phyloP scores from a whole-genome alignment of 2,113 vertebrate species.

The Solenodon paradoxus region DNA sequence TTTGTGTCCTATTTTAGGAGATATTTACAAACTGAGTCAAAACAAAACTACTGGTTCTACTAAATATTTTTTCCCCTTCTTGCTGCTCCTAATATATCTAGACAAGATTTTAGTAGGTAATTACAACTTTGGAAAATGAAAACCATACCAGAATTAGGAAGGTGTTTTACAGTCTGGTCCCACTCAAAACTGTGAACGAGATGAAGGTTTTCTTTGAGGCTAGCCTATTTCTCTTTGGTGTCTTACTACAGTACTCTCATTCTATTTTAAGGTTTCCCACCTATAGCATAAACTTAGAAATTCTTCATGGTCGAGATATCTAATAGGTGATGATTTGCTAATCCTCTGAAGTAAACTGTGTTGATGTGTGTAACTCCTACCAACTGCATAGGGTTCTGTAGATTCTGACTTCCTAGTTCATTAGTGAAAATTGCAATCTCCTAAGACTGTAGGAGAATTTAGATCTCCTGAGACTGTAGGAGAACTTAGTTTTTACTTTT shows the following conservation, averaged over 20 bases:
- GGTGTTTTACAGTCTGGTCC: slow-evolving; percentile 24
- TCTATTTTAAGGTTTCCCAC: not conserved
- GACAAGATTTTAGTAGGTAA: not conserved
- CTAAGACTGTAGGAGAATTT: not conserved
- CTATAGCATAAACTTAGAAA: not conserved
- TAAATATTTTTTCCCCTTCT: not conserved
- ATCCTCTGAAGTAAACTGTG: slow-evolving; percentile 14
- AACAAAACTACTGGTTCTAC: not conserved
- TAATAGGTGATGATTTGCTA: slow-evolving; percentile 52
- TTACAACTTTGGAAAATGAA: not conserved
- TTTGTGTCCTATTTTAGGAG: not conserved
- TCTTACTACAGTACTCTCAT: not conserved
- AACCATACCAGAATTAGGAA: not conserved
- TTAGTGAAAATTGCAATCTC: not conserved
- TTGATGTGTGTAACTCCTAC: not conserved
- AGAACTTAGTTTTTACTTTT: not conserved
- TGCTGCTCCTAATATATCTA: not conserved
- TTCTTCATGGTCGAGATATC: not conserved
- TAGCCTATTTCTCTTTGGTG: not conserved
- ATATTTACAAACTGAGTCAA: not conserved
- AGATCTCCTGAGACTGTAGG: not conserved
- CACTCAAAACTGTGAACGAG: not conserved
- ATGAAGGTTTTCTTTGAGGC: not conserved
- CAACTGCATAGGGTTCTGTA: not conserved
- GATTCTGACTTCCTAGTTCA: not conserved